Evolutionary conservation across 2,113 vertebrate species (phyloP), one percentile per base, ranked within the genome.

Genomic region (Scytalopus superciliaris): DNA sequence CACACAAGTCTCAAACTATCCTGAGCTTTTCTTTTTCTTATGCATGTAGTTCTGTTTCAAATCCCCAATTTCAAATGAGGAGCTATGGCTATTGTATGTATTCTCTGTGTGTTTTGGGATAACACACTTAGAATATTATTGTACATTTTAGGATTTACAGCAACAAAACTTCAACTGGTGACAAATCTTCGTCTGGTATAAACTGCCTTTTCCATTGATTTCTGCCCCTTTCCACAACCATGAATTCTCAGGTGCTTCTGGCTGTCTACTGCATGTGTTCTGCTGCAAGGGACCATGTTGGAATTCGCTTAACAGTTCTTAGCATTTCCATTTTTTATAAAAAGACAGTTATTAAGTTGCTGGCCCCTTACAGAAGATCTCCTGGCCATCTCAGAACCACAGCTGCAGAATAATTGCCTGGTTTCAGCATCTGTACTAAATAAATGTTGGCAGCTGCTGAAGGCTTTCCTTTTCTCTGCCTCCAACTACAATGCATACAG

Each of bases 391-490:
- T 79, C 68, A 88, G 66, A 87, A 82, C 59, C 76, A 78, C 69
- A 95, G 83, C 73, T 89, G 85, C 67, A 84, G 60, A 91, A 39
- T 47, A 45, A 79, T 30, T 85, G 44, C 22, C 62, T 49, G 37
- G 25, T 66, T 91, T 87, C 77, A 90, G 83, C 42, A 96, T 68
- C 63, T 79, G 39, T 74, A 96, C 67, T 57, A 86, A 95, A 93
- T 68, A 91, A 53, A 80, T 18, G 22, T 14, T 80, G 80, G 63
- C 95, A 94, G 68, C 47, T 88, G 82, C 84, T 78, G 47, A 89
- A 93, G 64, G 64, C 59, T 95, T 76, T 94, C 59, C 84, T 87
- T 67, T 68, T 63, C 4, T 2, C 69, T 89, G 40, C 59, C 64
- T 92, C 77, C 55, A 87, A 80, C 40, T 74, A 64, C 84, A 74